A percentile compares a stretch with the other conserved stretches of the same genome.
Evolutionary conservation across 2,888 invertebrate species (phyloP).

Genomic region (Marronus borbonicus): DNA sequence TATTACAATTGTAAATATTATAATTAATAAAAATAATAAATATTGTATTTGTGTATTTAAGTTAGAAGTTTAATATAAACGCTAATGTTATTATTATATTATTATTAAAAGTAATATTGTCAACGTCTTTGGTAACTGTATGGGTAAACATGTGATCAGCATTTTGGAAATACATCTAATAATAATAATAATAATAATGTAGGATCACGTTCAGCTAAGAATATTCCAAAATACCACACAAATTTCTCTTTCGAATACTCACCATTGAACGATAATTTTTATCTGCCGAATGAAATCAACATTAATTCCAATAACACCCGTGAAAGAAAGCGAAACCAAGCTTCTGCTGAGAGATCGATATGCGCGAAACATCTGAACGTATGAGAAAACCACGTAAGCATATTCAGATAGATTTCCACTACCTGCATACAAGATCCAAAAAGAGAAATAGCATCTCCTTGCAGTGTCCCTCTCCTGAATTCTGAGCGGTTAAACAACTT

Average conservation of each 20-base stretch:
- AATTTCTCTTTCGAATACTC: conserved; percentile 6
- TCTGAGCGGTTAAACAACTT: conserved; percentile 6
- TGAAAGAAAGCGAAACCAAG: conserved; percentile 25
- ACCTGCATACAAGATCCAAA: not conserved
- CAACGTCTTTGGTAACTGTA: no score
- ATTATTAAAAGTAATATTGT: no score
- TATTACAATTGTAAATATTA: no score
- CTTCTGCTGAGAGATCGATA: not conserved
- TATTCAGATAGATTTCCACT: not conserved
- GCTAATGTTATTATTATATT: no score
- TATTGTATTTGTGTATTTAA: no score
- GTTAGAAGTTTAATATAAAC: no score
- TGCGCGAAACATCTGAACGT: not conserved
- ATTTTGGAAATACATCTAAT: no score
- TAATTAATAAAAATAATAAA: no score
- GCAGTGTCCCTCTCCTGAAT: conserved; percentile 12
- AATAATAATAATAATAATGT: no score
- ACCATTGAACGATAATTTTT: conserved; percentile 2
- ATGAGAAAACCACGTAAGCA: not conserved
- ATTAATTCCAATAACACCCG: conserved; percentile 1
- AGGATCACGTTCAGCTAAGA: not conserved
- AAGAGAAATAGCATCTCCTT: conserved; percentile 27
- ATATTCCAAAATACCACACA: not conserved
- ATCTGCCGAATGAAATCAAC: not conserved
- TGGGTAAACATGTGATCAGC: no score